Conservation (phyloP, 1,140 invertebrate genomes). For the Rhopalosiphum maidis region DNA sequence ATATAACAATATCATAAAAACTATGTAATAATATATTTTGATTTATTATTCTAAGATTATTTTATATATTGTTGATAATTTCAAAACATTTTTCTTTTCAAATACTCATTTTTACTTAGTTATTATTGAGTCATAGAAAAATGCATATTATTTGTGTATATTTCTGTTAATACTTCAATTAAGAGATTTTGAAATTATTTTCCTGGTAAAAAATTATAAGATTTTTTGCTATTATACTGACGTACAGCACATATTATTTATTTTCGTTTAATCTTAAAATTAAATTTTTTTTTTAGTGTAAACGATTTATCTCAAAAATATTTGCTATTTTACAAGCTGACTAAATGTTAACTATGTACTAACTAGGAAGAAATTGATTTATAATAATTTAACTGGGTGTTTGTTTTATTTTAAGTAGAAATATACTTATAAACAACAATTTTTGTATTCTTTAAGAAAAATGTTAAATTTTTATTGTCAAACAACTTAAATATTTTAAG, state of each 20-base stretch:
- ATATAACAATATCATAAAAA: not conserved
- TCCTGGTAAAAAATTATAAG: not conserved
- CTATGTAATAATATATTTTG: not conserved
- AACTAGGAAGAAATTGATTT: not conserved
- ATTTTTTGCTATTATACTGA: not conserved
- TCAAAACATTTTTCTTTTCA: not conserved
- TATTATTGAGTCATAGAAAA: not conserved
- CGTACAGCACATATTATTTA: not conserved
- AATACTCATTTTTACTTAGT: not conserved
- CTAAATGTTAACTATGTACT: not conserved
- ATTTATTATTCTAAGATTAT: not conserved
- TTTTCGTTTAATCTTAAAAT: not conserved
- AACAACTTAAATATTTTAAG: not conserved
- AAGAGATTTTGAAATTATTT: not conserved
- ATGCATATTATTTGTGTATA: not conserved
- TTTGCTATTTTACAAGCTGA: not conserved
- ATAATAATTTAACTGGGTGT: not conserved
- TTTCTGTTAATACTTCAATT: not conserved
- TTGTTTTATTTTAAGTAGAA: not conserved
- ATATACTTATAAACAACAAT: not conserved
- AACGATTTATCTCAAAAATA: not conserved
- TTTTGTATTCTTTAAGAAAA: not conserved
- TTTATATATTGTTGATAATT: not conserved
- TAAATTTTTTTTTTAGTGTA: not conserved
- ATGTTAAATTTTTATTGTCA: not conserved